Evolutionary conservation across 2,888 invertebrate species (phyloP).

Genomic region (Adelphocoris suturalis): DNA sequence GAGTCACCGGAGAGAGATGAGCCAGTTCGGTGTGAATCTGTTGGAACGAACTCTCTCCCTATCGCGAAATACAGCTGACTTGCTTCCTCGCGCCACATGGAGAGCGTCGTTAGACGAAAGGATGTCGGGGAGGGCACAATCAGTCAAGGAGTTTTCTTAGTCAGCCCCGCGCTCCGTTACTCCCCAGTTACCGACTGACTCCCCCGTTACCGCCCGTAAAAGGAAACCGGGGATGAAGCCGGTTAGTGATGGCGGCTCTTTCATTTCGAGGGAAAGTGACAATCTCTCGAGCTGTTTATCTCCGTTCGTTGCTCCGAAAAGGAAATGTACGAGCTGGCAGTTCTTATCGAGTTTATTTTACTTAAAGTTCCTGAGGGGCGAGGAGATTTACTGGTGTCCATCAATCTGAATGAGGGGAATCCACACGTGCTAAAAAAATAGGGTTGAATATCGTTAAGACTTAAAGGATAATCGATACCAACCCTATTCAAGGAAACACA

Average conservation of each 20-base stretch:
- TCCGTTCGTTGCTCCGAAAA: not conserved
- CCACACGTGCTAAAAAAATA: not conserved
- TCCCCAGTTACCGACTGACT: not conserved
- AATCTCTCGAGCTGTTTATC: constrained; percentile 37
- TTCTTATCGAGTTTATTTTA: constrained; percentile 42
- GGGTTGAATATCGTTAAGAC: too few species aligned
- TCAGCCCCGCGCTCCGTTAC: not conserved
- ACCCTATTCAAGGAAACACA: too few species aligned
- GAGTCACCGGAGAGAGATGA: constrained; percentile 4
- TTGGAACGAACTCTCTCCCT: not conserved
- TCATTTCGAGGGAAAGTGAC: constrained; percentile 42
- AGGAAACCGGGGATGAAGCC: constrained; percentile 10
- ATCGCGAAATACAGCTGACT: constrained; percentile 16
- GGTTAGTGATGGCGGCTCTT: constrained; percentile 29
- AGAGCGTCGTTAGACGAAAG: not conserved
- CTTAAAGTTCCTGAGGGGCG: not conserved
- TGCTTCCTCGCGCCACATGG: constrained; percentile 1
- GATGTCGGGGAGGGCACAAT: constrained; percentile 4
- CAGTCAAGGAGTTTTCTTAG: constrained; percentile 31
- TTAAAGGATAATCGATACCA: too few species aligned
- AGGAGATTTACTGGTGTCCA: not conserved
- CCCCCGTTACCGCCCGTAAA: not conserved
- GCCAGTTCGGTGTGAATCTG: not conserved
- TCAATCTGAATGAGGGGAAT: not conserved
- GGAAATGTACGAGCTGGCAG: not conserved